Evolutionary conservation across 2,113 vertebrate genomes (phyloP), one percentile per base, ranked within the genome.

Genomic region (Pimephales promelas): DNA sequence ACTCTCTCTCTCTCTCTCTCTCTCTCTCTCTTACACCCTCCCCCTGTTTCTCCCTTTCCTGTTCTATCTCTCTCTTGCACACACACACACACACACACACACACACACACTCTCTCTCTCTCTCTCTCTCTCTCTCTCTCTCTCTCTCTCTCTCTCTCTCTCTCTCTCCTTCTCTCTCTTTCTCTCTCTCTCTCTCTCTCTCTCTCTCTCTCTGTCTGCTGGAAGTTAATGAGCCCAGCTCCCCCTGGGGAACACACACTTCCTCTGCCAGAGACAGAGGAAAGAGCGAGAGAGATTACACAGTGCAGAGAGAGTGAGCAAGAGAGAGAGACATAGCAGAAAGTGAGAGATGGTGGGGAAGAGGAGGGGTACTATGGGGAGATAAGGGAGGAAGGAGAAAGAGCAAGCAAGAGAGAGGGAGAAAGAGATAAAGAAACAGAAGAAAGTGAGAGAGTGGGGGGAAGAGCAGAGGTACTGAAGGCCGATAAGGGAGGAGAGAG

Each of bases 171-270:
- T 81, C 70, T 82, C 49, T 52, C 83, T 81, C 72, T 83, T 71
- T 62, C n/a, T n/a, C n/a, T n/a, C n/a, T n/a, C n/a, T n/a, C 28
- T 26, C 75, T 52, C 83, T 73, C 78, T 77, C 84, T 68, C 85
- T 79, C 87, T 82, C 81, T 78, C 47, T 88, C 88, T 89, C 89
- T 89, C 92, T 93, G 92, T 94, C 92, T 87, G 91, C 90, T 89
- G 90, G 85, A 91, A 90, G 88, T 88, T 91, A 91, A 90, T 89
- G 88, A 91, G 86, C 90, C 88, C 85, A 86, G 81, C 85, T 80
- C 84, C 88, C n/a, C 88, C 83, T 87, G 88, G 90, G 89, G 86
- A 90, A 86, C 85, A 85, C 87, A 87, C 85, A 90, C 90, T 91
- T 90, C 89, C 90, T 88, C 87, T 89, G 86, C 84, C 86, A 87